phyloP scores from a whole-genome alignment of 2,113 vertebrate genomes.

The Nothobranchius furzeri region DNA sequence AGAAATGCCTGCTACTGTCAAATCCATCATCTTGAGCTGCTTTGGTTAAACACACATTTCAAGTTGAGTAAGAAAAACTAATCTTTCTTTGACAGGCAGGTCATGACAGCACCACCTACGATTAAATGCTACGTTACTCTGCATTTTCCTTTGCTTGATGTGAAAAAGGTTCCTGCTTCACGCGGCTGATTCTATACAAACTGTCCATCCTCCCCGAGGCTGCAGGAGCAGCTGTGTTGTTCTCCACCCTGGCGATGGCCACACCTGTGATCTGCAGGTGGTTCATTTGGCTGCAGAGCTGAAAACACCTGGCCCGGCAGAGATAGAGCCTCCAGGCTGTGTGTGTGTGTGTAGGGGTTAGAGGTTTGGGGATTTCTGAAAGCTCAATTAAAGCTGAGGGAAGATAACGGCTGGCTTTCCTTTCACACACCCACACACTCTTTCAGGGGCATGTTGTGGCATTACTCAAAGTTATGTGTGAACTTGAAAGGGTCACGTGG shows the following conservation, averaged over 20 bases:
- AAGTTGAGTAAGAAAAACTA: slow-evolving; percentile 1
- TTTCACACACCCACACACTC: slow-evolving; percentile 27
- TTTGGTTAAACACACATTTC: slow-evolving; percentile 17
- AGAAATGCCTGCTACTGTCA: slow-evolving; percentile 13
- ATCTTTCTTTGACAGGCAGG: slow-evolving; percentile 6
- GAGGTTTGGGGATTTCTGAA: slow-evolving; percentile 63
- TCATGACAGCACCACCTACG: slow-evolving; percentile 20
- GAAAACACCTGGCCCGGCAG: slow-evolving; percentile 77
- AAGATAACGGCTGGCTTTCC: slow-evolving; percentile 67
- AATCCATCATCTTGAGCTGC: slow-evolving; percentile 1
- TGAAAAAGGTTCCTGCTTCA: slow-evolving; percentile 41
- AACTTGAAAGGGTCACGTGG: slow-evolving; percentile 56
- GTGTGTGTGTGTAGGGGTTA: slow-evolving; percentile 2
- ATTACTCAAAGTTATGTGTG: slow-evolving; percentile 70
- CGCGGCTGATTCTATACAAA: slow-evolving; percentile 60
- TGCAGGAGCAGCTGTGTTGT: slow-evolving; percentile 80
- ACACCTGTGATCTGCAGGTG: slow-evolving; percentile 84
- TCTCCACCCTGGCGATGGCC: slow-evolving; percentile 68
- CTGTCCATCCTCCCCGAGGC: slow-evolving; percentile 58
- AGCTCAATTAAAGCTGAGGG: slow-evolving; percentile 74
- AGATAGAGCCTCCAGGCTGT: slow-evolving; percentile 64
- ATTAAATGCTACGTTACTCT: slow-evolving; percentile 15
- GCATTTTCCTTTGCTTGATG: slow-evolving; percentile 23
- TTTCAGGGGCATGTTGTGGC: slow-evolving; percentile 53
- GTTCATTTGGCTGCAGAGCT: slow-evolving; percentile 74